These are phyloP conservation scores for Xenentodon cancila DNA, from an alignment of 2,797 vertebrate genomes.

Conservation along the genomic window DNA sequence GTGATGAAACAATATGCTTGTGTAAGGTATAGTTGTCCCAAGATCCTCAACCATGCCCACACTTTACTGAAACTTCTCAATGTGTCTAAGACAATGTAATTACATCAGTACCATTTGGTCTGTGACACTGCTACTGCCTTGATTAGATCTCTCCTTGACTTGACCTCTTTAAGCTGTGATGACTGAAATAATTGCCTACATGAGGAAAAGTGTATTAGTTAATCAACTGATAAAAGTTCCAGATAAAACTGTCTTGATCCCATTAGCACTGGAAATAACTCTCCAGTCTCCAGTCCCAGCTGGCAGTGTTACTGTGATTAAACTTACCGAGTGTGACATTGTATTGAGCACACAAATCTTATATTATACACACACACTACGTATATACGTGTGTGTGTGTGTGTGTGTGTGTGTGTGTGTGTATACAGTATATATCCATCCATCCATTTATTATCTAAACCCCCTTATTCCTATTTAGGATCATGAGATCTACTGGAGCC, in stretches of 20 bases:
- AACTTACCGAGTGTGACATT: too few relatives aligned
- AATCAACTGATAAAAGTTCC: slow-evolving; percentile 81
- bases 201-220: slow-evolving; percentile 76
- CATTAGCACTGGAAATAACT: slow-evolving; percentile 80
- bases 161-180: slow-evolving; percentile 68
- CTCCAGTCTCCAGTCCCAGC: slow-evolving; percentile 41
- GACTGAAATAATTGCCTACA: slow-evolving; percentile 59
- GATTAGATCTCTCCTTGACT: slow-evolving; percentile 86
- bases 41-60: slow-evolving; percentile 52
- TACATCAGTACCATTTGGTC: slow-evolving; percentile 60
- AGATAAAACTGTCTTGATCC: slow-evolving; percentile 80
- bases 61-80: slow-evolving; percentile 68
- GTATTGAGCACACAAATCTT: too few relatives aligned
- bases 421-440: too few relatives aligned
- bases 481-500: too few relatives aligned
- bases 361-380: too few relatives aligned
- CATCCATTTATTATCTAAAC: too few relatives aligned
- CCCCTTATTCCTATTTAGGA: too few relatives aligned
- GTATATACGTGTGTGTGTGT: too few relatives aligned
- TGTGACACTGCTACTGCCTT: slow-evolving; percentile 48
- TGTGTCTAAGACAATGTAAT: slow-evolving; percentile 70
- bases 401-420: too few relatives aligned
- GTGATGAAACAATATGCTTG: slow-evolving; percentile 67
- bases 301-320: slow-evolving; percentile 57
- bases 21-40: slow-evolving; percentile 50